Percentiles rank a stretch among this genome's conserved stretches.
phyloP scores from a whole-genome alignment of 2,888 invertebrate genomes.

The Magallana nippona region DNA sequence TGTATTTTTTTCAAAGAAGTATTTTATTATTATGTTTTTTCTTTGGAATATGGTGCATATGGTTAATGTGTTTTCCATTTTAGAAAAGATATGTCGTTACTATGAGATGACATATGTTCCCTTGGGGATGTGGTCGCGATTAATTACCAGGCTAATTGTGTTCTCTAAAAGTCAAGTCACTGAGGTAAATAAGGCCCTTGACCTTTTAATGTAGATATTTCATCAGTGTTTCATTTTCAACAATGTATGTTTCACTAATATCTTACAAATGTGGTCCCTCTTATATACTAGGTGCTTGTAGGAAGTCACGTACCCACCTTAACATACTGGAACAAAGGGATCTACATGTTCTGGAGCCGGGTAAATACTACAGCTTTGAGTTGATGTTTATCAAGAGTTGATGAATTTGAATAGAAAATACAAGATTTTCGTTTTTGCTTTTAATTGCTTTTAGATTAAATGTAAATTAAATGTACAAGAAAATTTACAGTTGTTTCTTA shows the following conservation, averaged over 20 bases:
- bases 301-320: slow-evolving; percentile 39
- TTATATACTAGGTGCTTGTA: not conserved
- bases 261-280: too few species aligned
- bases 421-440: too few species aligned
- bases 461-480: too few species aligned
- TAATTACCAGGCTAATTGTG: slow-evolving; percentile 72
- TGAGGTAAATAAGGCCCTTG: slow-evolving; percentile 50
- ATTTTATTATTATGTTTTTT: not conserved
- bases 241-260: too few species aligned
- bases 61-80: slow-evolving; percentile 21
- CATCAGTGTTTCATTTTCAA: not conserved
- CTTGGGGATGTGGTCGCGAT: slow-evolving; percentile 76
- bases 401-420: not conserved
- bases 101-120: slow-evolving; percentile 75
- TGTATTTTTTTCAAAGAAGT: too few species aligned
- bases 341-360: slow-evolving; percentile 69
- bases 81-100: slow-evolving; percentile 68
- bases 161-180: slow-evolving; percentile 65
- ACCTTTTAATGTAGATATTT: not conserved
- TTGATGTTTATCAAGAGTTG: not conserved
- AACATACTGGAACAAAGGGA: slow-evolving; percentile 71
- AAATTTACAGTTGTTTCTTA: too few species aligned
- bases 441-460: too few species aligned
- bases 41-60: not conserved
- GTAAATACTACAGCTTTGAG: slow-evolving; percentile 51